Evolutionary conservation across 2,797 vertebrate species (phyloP), one percentile per base, ranked within the genome.

Genomic region (Pseudopleuronectes americanus): DNA sequence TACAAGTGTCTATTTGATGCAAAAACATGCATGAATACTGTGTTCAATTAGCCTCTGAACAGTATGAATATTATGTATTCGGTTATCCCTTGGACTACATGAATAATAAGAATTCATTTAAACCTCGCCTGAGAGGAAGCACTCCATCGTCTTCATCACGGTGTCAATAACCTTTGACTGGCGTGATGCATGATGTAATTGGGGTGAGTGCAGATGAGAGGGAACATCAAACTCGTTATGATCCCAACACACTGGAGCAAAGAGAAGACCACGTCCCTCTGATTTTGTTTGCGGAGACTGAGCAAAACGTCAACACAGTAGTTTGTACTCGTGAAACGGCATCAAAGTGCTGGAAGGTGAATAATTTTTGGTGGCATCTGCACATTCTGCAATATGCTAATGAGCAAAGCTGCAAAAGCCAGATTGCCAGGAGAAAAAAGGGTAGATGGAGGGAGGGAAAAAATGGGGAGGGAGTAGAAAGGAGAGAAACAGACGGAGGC

Each of bases 331-430:
- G 86, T 60, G 64, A 88, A 86, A 81, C 52, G 47, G 87, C 84
- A 89, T 91, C 84, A 90, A 90, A 92, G 84, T 59, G 79, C 91
- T 92, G 80, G 89, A 90, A 94, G 92, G 91, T 92, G 92, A 93
- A 92, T 87, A 76, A 82, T 88, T 91, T 94, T 93, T 88, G 85
- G 92, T 89, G 90, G 90, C 91, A 93, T 94, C 93, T 93, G 93
- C 92, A 92, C 91, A 92, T 91, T 92, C 90, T 92, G 91, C 91
- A 93, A 85, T 94, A 94, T 94, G 94, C 90, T 93, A 94, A 95
- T 93, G 90, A 92, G 86, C 69, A 81, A 90, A 87, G 88, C 88
- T 90, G 90, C 89, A 91, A 85, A 90, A 90, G 85, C 89, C 92
- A 93, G 91, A 93, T 92, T 92, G 91, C 90, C 86, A 90, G 87